phyloP scores from a whole-genome alignment of 2,797 vertebrate species.

The Enteromius paludinosus region DNA sequence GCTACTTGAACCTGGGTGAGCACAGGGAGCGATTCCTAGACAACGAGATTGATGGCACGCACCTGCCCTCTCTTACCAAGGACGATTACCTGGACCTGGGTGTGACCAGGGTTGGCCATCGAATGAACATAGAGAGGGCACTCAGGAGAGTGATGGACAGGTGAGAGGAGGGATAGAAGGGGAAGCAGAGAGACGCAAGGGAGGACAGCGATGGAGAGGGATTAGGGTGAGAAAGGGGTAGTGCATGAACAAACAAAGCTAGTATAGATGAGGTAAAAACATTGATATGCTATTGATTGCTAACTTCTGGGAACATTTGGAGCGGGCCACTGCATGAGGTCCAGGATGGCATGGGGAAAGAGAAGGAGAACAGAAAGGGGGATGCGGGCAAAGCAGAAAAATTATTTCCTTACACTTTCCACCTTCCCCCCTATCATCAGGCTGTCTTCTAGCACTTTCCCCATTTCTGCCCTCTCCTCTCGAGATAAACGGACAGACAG shows the following conservation, averaged over 20 bases:
- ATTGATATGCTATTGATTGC: slow-evolving; percentile 30
- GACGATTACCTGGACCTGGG: slow-evolving; percentile 95
- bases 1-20: slow-evolving; percentile 90
- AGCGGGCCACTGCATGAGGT: slow-evolving; percentile 53
- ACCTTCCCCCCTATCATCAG: slow-evolving; percentile 68
- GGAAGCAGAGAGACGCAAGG: slow-evolving; percentile 28
- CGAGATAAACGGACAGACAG: slow-evolving; percentile 80
- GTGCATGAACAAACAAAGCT: slow-evolving; percentile 18
- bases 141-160: slow-evolving; percentile 90
- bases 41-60: slow-evolving; percentile 94
- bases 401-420: slow-evolving; percentile 36
- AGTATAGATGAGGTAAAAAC: slow-evolving; percentile 4
- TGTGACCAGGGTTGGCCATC: slow-evolving; percentile 93
- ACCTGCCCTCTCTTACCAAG: slow-evolving; percentile 93
- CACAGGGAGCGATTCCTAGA: slow-evolving; percentile 93
- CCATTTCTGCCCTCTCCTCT: slow-evolving; percentile 78
- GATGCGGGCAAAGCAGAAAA: slow-evolving; percentile 1
- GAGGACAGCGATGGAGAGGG: slow-evolving; percentile 36
- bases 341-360: slow-evolving; percentile 42
- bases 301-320: slow-evolving; percentile 31
- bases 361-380: slow-evolving; percentile 15
- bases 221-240: slow-evolving; percentile 25
- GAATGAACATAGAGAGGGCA: slow-evolving; percentile 96
- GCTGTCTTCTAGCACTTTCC: slow-evolving; percentile 80
- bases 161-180: slow-evolving; percentile 72